Conservation (phyloP, 1,140 invertebrate species). For the Dinoponera quadriceps region DNA sequence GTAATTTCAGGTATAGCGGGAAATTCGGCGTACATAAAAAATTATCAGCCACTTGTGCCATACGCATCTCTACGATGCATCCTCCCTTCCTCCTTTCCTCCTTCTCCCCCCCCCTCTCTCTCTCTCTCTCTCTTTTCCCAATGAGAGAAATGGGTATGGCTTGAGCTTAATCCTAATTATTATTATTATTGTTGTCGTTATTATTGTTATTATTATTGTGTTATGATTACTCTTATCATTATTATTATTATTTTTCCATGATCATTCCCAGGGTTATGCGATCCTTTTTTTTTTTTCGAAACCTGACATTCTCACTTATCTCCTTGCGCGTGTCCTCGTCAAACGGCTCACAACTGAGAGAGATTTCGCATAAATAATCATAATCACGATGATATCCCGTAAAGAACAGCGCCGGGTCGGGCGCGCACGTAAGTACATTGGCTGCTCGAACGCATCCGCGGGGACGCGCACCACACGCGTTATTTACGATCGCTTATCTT, state of each 20-base stretch:
- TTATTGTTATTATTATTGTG: constrained; percentile 5
- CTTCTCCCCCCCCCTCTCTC: background rate
- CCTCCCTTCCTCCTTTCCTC: background rate
- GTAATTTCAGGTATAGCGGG: background rate
- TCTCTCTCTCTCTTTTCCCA: background rate
- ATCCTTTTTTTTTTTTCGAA: background rate
- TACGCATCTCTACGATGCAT: background rate
- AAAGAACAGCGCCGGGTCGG: constrained; percentile 1
- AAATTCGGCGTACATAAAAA: constrained; percentile 23
- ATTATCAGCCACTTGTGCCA: constrained; percentile 3
- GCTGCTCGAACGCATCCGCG: constrained; percentile 40
- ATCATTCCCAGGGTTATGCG: constrained; percentile 1
- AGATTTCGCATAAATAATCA: constrained; percentile 18
- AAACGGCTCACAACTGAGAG: constrained; percentile 1
- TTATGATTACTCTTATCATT: constrained; percentile 12
- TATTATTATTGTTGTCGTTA: constrained; percentile 24
- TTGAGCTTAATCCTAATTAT: constrained; percentile 41
- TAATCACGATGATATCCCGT: constrained; percentile 19
- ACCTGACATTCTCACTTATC: background rate
- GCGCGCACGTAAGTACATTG: constrained; percentile 64
- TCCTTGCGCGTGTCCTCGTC: background rate
- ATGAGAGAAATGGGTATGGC: constrained; percentile 10
- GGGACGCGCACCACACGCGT: background rate
- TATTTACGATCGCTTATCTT: constrained; percentile 38
- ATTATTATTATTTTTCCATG: constrained; percentile 19